These are phyloP conservation scores for Nannoperca obscura DNA, from an alignment of 2,797 vertebrate species.

Conservation along the genomic window DNA sequence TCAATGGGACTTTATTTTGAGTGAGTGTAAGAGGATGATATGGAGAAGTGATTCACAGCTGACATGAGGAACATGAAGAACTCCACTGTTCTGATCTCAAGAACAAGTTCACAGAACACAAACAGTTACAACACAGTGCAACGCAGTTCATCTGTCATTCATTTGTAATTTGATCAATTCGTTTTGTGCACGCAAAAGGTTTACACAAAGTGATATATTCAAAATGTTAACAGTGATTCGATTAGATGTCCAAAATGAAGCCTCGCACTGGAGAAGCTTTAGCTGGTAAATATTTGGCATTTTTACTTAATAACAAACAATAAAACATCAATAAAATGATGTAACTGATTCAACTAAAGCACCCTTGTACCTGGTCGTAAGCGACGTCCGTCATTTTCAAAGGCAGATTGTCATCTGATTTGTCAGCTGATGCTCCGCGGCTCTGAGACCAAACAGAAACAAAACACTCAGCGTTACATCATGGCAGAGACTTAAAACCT, in stretches of 20 bases:
- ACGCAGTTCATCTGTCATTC: background rate
- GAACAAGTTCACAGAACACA: background rate
- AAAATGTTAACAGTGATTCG: too few species aligned
- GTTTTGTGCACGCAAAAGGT: background rate
- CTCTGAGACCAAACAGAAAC: slow-evolving; percentile 44
- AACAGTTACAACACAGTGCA: background rate
- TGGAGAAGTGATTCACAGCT: slow-evolving; percentile 1
- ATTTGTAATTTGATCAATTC: background rate
- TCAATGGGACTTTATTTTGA: background rate
- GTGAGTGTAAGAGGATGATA: background rate
- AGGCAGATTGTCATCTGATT: background rate
- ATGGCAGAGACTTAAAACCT: accelerated
- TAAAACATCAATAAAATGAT: background rate
- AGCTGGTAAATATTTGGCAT: background rate
- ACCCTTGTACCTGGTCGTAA: slow-evolving; percentile 75
- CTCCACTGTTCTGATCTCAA: background rate
- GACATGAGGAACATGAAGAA: background rate
- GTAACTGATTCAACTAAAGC: background rate
- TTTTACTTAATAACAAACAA: background rate
- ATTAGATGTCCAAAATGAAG: background rate
- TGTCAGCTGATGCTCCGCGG: slow-evolving; percentile 6
- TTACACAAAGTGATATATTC: too few species aligned
- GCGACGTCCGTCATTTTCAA: slow-evolving; percentile 64
- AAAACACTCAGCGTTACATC: slow-evolving; percentile 16
- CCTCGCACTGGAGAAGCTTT: background rate